phyloP scores from a whole-genome alignment of 2,888 invertebrate genomes.

The Alloplasta piceator region DNA sequence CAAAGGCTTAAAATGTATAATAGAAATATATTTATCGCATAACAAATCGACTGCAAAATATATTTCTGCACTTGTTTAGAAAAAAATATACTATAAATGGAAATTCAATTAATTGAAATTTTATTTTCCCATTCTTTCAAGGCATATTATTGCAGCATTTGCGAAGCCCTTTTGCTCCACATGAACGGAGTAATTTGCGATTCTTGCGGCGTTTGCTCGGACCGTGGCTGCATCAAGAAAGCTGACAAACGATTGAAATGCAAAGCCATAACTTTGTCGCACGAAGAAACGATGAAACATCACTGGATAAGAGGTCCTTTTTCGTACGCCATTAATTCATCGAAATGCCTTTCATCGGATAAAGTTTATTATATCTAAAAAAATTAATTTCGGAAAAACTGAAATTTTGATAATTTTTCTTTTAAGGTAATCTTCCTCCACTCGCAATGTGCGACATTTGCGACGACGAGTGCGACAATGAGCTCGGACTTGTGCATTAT shows the following conservation, averaged over 20 bases:
- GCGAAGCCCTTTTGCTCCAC: slow-evolving; percentile 90
- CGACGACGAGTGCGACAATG: slow-evolving; percentile 88
- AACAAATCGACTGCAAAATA: too few relatives aligned
- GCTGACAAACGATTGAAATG: slow-evolving; percentile 90
- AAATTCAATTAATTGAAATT: too few relatives aligned
- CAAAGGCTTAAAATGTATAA: too few relatives aligned
- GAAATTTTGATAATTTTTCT: slow-evolving; percentile 56
- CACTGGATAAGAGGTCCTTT: slow-evolving; percentile 91
- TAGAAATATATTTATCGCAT: too few relatives aligned
- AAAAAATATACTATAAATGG: too few relatives aligned
- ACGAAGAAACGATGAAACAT: slow-evolving; percentile 87
- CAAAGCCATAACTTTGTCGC: slow-evolving; percentile 89
- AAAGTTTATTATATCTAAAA: background rate
- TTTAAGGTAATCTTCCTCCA: slow-evolving; percentile 88
- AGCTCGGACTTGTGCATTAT: slow-evolving; percentile 88
- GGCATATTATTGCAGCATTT: slow-evolving; percentile 91
- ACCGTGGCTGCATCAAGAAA: slow-evolving; percentile 89
- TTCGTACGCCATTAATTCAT: too few relatives aligned
- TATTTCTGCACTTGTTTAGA: too few relatives aligned
- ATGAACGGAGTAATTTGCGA: slow-evolving; percentile 94
- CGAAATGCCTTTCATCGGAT: slow-evolving; percentile 1
- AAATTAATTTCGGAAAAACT: background rate
- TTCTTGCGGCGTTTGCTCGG: slow-evolving; percentile 94
- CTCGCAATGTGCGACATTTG: slow-evolving; percentile 88
- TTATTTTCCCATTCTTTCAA: slow-evolving; percentile 69